phyloP scores from a whole-genome alignment of 2,113 vertebrate species.

The Agelaius tricolor region DNA sequence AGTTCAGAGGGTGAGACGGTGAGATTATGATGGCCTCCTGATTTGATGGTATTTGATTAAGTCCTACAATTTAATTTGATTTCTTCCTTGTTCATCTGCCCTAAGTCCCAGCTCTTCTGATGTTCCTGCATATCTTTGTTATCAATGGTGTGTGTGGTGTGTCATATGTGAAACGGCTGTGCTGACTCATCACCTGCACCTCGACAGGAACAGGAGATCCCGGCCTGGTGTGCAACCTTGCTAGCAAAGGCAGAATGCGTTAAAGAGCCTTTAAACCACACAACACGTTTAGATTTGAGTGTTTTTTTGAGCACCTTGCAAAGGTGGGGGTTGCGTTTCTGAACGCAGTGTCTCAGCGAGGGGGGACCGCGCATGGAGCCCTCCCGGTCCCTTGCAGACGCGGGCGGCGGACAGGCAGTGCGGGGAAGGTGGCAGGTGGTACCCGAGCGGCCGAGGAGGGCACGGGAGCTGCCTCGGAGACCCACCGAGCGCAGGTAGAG shows the following conservation, averaged over 20 bases:
- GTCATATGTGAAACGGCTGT: background rate
- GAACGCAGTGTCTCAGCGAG: too few relatives aligned
- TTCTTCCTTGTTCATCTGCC: background rate
- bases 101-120: fast-evolving
- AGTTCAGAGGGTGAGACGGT: background rate
- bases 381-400: background rate
- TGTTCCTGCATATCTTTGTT: fast-evolving
- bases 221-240: background rate
- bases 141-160: background rate
- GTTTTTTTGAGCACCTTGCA: background rate
- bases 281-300: fast-evolving
- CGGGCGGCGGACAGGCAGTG: fast-evolving
- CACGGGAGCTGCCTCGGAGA: background rate
- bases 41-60: background rate
- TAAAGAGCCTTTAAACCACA: background rate
- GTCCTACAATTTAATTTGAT: background rate
- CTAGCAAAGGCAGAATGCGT: background rate
- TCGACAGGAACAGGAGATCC: fast-evolving
- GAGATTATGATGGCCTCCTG: background rate
- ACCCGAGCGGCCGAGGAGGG: background rate
- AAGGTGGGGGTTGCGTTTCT: fast-evolving
- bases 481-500: background rate
- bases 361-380: fast-evolving
- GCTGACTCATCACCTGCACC: background rate
- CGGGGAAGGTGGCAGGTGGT: fast-evolving